These are phyloP conservation scores for Lepilemur septentrionalis DNA, from an alignment of 2,797 vertebrate genomes.

Conservation along the genomic window DNA sequence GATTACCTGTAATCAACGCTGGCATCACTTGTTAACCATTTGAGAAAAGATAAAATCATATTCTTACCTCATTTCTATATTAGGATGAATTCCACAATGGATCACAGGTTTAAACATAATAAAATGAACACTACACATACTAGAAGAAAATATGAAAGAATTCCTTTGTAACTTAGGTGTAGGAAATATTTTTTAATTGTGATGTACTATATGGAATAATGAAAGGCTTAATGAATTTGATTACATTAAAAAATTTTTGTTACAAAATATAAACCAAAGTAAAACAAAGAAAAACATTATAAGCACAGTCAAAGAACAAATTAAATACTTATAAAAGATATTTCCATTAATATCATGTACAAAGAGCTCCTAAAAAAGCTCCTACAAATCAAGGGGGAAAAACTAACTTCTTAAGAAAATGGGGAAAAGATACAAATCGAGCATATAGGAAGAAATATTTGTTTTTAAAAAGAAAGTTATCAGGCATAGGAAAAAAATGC, in stretches of 20 bases:
- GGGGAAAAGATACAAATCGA: background rate
- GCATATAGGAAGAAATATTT: background rate
- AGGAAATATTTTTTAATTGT: background rate
- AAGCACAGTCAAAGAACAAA: background rate
- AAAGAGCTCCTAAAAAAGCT: background rate
- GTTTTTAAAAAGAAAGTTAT: background rate
- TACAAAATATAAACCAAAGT: background rate
- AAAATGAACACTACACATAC: background rate
- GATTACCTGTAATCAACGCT: background rate
- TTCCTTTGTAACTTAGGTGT: background rate
- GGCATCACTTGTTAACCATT: background rate
- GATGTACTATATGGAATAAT: background rate
- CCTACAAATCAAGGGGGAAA: background rate
- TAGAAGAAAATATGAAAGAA: background rate
- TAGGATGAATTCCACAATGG: background rate
- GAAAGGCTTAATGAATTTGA: background rate
- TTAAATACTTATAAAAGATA: background rate
- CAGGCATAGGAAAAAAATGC: background rate
- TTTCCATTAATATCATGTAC: background rate
- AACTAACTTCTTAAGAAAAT: background rate
- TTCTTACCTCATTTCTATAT: background rate
- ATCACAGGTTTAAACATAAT: background rate
- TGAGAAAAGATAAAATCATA: background rate
- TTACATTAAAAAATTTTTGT: background rate
- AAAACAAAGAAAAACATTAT: background rate